Conservation (phyloP, 1,140 invertebrate species). For the Samia ricini region DNA sequence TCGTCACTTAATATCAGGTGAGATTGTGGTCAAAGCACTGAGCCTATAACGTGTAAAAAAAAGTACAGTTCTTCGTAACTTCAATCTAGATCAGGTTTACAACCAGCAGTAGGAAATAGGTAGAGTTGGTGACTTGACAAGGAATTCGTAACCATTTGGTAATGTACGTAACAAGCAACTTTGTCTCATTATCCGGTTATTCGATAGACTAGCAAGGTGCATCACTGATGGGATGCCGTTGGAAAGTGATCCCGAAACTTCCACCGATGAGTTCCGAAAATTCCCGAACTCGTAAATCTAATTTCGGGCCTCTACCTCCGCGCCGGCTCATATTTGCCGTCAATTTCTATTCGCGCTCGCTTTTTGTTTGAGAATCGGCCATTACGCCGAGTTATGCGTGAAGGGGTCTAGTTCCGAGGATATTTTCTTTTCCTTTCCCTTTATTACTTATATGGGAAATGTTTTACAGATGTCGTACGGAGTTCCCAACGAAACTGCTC, state of each 20-base stretch:
- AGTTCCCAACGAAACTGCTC: not conserved
- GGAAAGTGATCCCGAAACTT: slow-evolving; percentile 51
- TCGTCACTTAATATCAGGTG: no score
- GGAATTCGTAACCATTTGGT: not conserved
- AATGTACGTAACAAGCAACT: not conserved
- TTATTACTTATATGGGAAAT: slow-evolving; percentile 5
- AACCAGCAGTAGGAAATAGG: no score
- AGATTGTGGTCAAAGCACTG: no score
- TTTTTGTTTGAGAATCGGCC: slow-evolving; percentile 45
- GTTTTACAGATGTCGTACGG: slow-evolving; percentile 7
- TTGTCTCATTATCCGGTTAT: not conserved
- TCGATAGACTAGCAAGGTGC: not conserved
- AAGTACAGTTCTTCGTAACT: no score
- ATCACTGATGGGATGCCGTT: not conserved
- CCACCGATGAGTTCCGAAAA: slow-evolving; percentile 53
- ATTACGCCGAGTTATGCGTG: slow-evolving; percentile 21
- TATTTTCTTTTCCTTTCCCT: slow-evolving; percentile 8
- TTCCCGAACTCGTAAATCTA: slow-evolving; percentile 64
- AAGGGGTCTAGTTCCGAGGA: slow-evolving; percentile 3
- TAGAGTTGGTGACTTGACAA: not conserved
- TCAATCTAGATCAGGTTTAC: no score
- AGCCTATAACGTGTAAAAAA: no score
- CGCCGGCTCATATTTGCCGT: slow-evolving; percentile 47
- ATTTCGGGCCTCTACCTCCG: slow-evolving; percentile 45
- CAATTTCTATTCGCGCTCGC: slow-evolving; percentile 16